Evolutionary conservation across 2,113 vertebrate species (phyloP), one percentile per base, ranked within the genome.

Genomic region (Ctenomys sociabilis): DNA sequence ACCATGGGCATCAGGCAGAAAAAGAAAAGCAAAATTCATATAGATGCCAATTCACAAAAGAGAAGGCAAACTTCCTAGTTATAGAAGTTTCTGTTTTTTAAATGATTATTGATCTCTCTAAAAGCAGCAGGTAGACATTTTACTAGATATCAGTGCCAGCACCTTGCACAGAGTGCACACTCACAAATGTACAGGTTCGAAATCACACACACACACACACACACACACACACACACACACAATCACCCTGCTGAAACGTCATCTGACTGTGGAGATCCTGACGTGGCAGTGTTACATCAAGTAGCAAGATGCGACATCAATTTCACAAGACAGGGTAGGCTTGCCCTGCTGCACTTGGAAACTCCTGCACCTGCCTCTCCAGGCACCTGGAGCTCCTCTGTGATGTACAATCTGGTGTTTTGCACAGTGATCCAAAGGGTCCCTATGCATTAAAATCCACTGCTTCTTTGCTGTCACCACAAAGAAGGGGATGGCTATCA

Each of bases 301-400:
- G 7, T 52, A 70, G 13, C 3, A 17, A 85, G 88, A 17, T 8
- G 2, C 32, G 54, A 78, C 0, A 1, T 4, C 0, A 3, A n/a
- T 26, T 87, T 19, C 21, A 37, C 26, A 4, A 49, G 72, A 9
- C 30, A 8, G 24, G 21, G 7, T 21, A 11, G 17, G 35, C 10
- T 0, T 0, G 7, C 30, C 28, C 3, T 26, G 12, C n/a, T 40
- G 9, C 6, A 0, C 1, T 0, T 9, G 54, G 37, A 57, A 12
- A 24, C 35, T 3, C 3, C 7, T 40, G 5, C 0, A 1, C 24
- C 4, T 26, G 57, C 11, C 1, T 5, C 3, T 28, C 21, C 59
- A 28, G 32, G 70, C 24, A 17, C 2, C 91, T 22, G 32, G 57
- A 16, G 0, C 16, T 35, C 43, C 52, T 68, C 59, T 28, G 7